phyloP scores from a whole-genome alignment of 2,113 vertebrate species.

The Vicugna pacos region DNA sequence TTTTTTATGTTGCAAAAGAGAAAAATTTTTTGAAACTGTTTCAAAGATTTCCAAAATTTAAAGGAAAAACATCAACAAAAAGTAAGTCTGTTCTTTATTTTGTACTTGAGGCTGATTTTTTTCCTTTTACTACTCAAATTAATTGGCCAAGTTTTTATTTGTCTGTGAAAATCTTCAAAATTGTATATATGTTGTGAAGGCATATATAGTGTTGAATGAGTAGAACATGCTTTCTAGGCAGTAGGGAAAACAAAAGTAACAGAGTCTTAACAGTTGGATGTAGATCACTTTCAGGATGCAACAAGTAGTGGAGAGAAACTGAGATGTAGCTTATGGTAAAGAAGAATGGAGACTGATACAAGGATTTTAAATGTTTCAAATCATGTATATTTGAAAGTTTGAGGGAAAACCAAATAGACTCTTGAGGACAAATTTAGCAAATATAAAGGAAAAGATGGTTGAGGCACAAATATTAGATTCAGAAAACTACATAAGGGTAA shows the following conservation, averaged over 20 bases:
- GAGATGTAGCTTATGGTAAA: not conserved
- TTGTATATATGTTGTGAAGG: not conserved
- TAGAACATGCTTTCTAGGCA: not conserved
- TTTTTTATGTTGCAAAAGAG: not conserved
- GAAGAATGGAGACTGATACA: not conserved
- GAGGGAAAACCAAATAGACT: not conserved
- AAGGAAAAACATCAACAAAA: not conserved
- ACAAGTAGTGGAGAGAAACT: not conserved
- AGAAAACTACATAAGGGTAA: not conserved
- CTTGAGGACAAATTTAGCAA: not conserved
- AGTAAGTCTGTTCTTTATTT: not conserved
- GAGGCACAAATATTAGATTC: not conserved
- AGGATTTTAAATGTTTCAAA: not conserved
- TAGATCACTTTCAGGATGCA: not conserved
- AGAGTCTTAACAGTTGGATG: fast-evolving
- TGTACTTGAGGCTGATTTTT: not conserved
- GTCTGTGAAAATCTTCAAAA: not conserved
- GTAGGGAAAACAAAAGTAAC: not conserved
- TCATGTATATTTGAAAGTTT: not conserved
- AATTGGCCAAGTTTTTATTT: not conserved
- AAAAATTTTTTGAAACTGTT: constrained; percentile 49
- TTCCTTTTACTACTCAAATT: not conserved
- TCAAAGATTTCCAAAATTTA: constrained; percentile 33
- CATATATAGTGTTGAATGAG: not conserved
- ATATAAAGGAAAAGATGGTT: not conserved